Base-by-base conservation (phyloP, 2,797 vertebrate genomes). In the Monodelphis domestica region DNA sequence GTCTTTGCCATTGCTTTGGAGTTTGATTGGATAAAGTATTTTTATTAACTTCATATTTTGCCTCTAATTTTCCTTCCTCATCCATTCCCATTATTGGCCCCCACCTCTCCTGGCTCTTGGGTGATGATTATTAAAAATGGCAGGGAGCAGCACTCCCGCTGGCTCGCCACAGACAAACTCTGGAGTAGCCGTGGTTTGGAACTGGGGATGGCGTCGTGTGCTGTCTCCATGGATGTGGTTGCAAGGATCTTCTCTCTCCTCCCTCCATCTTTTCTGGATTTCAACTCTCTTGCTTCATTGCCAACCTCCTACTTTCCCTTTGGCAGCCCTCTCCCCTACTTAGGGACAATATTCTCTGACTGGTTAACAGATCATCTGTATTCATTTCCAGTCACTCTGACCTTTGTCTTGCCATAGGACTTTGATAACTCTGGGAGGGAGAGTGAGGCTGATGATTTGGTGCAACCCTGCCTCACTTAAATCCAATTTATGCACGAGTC, bases 31-130 rank as follows among this genome's bases (percentile, higher is more conserved):
- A 98, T 98, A 95, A 97, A 97, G 93, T 97, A 95, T 97, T 98
- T 98, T 98, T 98, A 98, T 98, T 98, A 98, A 98, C 97, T 98
- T 98, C 98, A 98, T 96, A 97, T 98, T 98, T 98, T 96, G 56
- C 97, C 97, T 98, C 97, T 97, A 96, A 98, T 98, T 98, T 98
- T 97, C 97, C 91, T 97, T 93, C 96, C 97, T 97, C 97, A 95
- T 95, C 97, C 97, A 98, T 98, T 97, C 97, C 97, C 97, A 97
- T 95, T 95, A 91, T 94, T 98, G 97, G 94, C 91, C 93, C 91
- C 91, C 95, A 94, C n/a, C 53, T 96, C 91, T 96, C 95, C 96
- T 93, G 95, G 87, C 95, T 98, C 95, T 96, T 96, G 96, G 96
- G 97, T 98, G 98, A 98, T 95, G 93, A 96, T 98, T 98, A 98